Percentiles rank a stretch among this genome's conserved stretches.
Conservation (phyloP, 1,140 invertebrate genomes). For the Drosophila pandora region DNA sequence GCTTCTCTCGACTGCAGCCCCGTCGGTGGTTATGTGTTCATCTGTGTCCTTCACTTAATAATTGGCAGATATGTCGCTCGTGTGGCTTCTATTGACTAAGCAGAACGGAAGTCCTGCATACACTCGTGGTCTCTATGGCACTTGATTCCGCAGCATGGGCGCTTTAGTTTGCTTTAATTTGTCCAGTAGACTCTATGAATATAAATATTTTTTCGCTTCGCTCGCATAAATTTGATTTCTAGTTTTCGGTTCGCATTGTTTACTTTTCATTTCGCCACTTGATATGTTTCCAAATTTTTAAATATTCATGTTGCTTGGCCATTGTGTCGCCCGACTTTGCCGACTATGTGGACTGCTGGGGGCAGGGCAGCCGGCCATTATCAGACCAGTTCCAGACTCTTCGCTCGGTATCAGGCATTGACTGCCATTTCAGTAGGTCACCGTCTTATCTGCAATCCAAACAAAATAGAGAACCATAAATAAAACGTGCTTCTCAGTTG, state of each 20-base stretch:
- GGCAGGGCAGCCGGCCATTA: slow-evolving; percentile 37
- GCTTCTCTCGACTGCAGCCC: slow-evolving; percentile 34
- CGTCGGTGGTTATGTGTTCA: slow-evolving; percentile 30
- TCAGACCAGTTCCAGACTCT: slow-evolving; percentile 46
- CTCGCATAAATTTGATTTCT: slow-evolving; percentile 16
- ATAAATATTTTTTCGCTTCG: slow-evolving; percentile 2
- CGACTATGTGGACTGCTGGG: slow-evolving; percentile 4
- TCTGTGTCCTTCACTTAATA: slow-evolving; percentile 33
- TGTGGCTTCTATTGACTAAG: slow-evolving; percentile 35
- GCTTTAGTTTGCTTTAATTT: slow-evolving; percentile 11
- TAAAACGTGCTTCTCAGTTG: slow-evolving; percentile 29
- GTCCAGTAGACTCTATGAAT: slow-evolving; percentile 18
- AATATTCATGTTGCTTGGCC: slow-evolving; percentile 74
- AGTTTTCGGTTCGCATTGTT: slow-evolving; percentile 33
- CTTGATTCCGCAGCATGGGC: slow-evolving; percentile 41
- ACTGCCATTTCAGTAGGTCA: slow-evolving; percentile 41
- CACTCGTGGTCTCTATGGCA: slow-evolving; percentile 45
- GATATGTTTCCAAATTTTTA: slow-evolving; percentile 84
- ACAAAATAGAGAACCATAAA: slow-evolving; percentile 29
- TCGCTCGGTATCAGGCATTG: slow-evolving; percentile 65
- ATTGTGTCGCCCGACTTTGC: slow-evolving; percentile 52
- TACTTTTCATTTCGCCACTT: slow-evolving; percentile 79
- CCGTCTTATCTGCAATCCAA: slow-evolving; percentile 63
- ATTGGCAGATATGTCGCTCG: slow-evolving; percentile 53
- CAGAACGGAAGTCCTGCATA: neutral